Evolutionary conservation across 2,797 vertebrate species (phyloP), one percentile per base, ranked within the genome.

Genomic region (Gallinago nigripennis): DNA sequence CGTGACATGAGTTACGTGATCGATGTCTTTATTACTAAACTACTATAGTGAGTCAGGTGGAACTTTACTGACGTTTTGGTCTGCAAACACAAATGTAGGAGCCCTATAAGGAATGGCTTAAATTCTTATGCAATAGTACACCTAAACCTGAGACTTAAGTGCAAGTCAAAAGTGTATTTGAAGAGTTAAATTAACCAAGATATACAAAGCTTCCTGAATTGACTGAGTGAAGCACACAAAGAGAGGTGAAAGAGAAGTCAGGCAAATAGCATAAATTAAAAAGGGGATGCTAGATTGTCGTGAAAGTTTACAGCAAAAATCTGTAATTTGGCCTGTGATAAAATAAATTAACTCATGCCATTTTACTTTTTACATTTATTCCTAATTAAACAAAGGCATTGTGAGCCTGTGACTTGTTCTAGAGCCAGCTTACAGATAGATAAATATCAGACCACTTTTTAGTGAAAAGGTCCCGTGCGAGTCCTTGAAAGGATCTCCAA

Each of bases 251-350:
- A 50, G 43, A 39, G 10, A 65, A 56, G 39, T 5, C 45, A 21
- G 17, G 9, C 12, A 60, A 13, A 39, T 90, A 14, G 30, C 23
- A 4, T 60, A 63, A 80, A 33, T 65, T 14, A 21, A 48, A 82
- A 58, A 46, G 9, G 43, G 11, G 85, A 4, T 0, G 2, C 5
- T 72, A 50, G 10, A 54, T 69, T 86, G 1, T 0, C 30, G 31
- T 68, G 64, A 64, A 80, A 5, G 3, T 69, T 92, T 82, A 17
- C 28, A 57, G 13, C 14, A 37, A 65, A 80, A 10, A 4, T 46
- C 56, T 76, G 16, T 58, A 30, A 86, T 54, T 66, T 43, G 25
- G 14, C 14, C 20, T 51, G 20, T 30, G 69, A 56, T 70, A 56
- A 86, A 87, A 71, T 3, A 66, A 57, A 78, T 16, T 43, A 73